Evolutionary conservation across 2,888 invertebrate genomes (phyloP).

Genomic region (Erebia ligea): DNA sequence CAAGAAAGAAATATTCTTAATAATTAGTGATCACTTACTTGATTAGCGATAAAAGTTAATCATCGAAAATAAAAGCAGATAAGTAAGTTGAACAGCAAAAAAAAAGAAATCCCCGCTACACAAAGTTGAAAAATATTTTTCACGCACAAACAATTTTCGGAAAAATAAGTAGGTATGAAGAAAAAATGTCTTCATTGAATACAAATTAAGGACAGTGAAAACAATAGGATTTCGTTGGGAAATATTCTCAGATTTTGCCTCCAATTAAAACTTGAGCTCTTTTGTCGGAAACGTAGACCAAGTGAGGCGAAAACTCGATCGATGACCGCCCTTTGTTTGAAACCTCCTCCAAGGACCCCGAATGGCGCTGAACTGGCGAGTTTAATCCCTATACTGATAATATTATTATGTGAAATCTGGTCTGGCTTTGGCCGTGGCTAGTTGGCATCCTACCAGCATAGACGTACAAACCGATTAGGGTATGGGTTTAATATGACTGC

Average conservation of each 20-base stretch:
- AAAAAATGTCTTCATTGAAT: constrained; percentile 20
- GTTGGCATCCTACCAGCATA: too few relatives aligned
- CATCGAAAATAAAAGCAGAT: not conserved
- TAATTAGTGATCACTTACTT: not conserved
- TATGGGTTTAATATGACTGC: too few relatives aligned
- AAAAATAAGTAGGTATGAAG: constrained; percentile 6
- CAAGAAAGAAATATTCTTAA: too few relatives aligned
- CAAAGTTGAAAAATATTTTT: not conserved
- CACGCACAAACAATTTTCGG: not conserved
- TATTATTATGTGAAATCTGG: too few relatives aligned
- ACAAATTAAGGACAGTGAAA: constrained; percentile 39
- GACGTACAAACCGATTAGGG: too few relatives aligned
- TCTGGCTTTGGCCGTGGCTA: too few relatives aligned
- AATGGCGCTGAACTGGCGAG: not conserved
- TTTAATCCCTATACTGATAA: not conserved
- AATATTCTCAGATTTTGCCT: constrained; percentile 40
- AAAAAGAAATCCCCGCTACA: not conserved
- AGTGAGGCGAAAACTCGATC: constrained; percentile 41
- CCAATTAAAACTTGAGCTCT: constrained; percentile 43
- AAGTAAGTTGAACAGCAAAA: not conserved
- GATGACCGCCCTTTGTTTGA: constrained; percentile 40
- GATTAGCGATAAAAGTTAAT: not conserved
- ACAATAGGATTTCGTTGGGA: constrained; percentile 39
- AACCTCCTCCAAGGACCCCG: constrained; percentile 13
- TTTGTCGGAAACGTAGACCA: constrained; percentile 39